These are phyloP conservation scores for Pteropus alecto DNA, from an alignment of 2,113 vertebrate species.

Conservation along the genomic window DNA sequence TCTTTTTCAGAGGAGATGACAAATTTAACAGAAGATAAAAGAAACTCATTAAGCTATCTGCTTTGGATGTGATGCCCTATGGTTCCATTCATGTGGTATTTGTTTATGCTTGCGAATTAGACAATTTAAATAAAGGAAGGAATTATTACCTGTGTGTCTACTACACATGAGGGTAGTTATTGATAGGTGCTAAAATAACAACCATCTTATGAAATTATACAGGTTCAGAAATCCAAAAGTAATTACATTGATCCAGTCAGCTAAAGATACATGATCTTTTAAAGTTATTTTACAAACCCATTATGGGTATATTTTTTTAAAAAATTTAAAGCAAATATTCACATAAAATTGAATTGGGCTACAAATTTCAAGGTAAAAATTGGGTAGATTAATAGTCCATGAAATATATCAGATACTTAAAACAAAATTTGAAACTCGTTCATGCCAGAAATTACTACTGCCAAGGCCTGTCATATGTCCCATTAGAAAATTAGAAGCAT, in stretches of 20 bases:
- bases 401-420: conserved; percentile 53
- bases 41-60: conserved; percentile 64
- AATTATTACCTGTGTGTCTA: neutral
- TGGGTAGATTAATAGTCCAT: neutral
- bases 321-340: conserved; percentile 13
- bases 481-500: conserved; percentile 52
- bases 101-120: conserved; percentile 55
- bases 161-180: neutral
- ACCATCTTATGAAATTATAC: neutral
- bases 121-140: conserved; percentile 41
- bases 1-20: conserved; percentile 72
- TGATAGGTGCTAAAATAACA: conserved; percentile 19
- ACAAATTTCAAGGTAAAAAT: conserved; percentile 50
- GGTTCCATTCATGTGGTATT: conserved; percentile 34
- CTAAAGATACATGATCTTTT: neutral
- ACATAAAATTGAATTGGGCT: conserved; percentile 28
- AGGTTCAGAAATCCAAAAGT: conserved; percentile 15
- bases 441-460: conserved; percentile 31
- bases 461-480: neutral
- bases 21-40: conserved; percentile 72
- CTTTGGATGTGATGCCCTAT: conserved; percentile 44
- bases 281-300: conserved; percentile 39
- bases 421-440: conserved; percentile 58
- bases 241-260: neutral
- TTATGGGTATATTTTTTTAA: neutral